A percentile compares a stretch with the other conserved stretches of the same genome.
phyloP scores from a whole-genome alignment of 2,888 invertebrate genomes.

The Cyclophora punctaria region DNA sequence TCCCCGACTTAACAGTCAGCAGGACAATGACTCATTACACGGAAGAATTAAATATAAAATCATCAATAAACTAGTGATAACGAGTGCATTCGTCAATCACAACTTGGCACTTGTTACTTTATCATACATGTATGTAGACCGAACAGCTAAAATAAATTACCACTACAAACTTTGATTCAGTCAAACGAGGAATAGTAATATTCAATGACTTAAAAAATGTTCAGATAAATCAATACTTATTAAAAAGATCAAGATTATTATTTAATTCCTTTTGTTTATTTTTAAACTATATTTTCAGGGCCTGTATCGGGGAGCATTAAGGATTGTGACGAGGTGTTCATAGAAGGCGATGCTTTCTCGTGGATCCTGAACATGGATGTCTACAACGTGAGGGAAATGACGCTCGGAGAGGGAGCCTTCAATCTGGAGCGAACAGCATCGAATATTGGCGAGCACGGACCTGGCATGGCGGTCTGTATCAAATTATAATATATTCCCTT shows the following conservation, averaged over 20 bases:
- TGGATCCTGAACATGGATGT: constrained; percentile 78
- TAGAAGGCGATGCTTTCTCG: constrained; percentile 79
- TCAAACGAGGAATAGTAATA: too few species aligned
- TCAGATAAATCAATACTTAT: too few species aligned
- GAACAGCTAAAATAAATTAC: too few species aligned
- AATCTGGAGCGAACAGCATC: constrained; percentile 75
- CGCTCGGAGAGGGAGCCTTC: constrained; percentile 77
- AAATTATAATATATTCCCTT: neutral
- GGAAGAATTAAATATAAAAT: constrained; percentile 36
- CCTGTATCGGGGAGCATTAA: constrained; percentile 77
- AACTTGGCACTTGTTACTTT: constrained; percentile 5
- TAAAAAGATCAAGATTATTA: too few species aligned
- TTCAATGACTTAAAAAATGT: too few species aligned
- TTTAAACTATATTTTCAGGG: constrained; percentile 53
- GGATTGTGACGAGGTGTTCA: constrained; percentile 72
- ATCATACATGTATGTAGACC: too few species aligned
- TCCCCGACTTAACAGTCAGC: constrained; percentile 58
- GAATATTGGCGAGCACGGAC: constrained; percentile 79
- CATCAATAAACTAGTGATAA: constrained; percentile 35
- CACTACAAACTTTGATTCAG: too few species aligned
- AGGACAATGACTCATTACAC: constrained; percentile 66
- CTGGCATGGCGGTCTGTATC: constrained; percentile 69
- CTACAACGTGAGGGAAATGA: constrained; percentile 71
- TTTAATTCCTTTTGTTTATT: neutral
- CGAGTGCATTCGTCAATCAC: constrained; percentile 20